phyloP scores from a whole-genome alignment of 2,797 vertebrate genomes.

The Emydoidea blandingii region DNA sequence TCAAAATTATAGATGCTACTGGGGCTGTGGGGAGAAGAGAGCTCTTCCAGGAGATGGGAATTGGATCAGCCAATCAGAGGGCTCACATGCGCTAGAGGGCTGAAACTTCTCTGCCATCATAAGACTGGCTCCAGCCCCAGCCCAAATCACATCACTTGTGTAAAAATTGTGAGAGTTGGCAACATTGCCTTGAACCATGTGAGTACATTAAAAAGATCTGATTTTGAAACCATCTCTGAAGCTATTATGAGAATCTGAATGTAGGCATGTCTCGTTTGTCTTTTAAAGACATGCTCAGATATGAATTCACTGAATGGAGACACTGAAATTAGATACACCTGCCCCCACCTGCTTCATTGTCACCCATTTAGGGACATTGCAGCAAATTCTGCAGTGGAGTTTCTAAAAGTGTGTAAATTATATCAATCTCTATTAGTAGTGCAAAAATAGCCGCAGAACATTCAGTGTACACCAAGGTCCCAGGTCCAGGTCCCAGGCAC shows the following conservation, averaged over 20 bases:
- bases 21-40: not conserved
- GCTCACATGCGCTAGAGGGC: not conserved
- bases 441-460: not conserved
- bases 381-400: not conserved
- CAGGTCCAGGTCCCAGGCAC: not conserved
- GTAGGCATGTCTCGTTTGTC: not conserved
- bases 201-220: conserved; percentile 22
- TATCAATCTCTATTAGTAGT: not conserved
- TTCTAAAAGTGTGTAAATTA: not conserved
- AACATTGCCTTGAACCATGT: not conserved
- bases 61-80: not conserved
- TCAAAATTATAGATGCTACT: no score
- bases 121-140: not conserved
- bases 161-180: not conserved
- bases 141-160: not conserved
- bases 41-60: accelerated
- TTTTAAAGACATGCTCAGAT: not conserved
- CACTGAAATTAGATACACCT: accelerated
- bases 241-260: not conserved
- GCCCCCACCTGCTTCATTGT: not conserved
- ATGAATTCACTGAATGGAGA: not conserved
- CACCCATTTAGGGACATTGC: not conserved
- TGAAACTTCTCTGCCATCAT: not conserved
- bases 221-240: conserved; percentile 27
- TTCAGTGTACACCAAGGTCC: not conserved